Conservation (phyloP, 2,113 vertebrate species). For the Hemibagrus wyckioides region DNA sequence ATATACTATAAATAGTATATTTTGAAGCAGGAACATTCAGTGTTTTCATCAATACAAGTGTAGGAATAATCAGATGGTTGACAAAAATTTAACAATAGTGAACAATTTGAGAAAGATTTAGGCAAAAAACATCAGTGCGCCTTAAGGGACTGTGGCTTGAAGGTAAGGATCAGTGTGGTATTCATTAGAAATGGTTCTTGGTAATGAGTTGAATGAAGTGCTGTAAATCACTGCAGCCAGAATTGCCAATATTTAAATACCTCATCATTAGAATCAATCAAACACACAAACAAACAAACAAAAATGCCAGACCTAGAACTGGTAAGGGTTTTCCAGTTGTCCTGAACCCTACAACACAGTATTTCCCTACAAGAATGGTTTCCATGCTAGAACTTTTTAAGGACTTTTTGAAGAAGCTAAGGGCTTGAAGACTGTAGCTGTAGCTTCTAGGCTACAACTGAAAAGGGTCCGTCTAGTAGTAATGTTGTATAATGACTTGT, state of each 20-base stretch:
- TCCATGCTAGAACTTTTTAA: not conserved
- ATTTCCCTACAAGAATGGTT: not conserved
- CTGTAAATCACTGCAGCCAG: not conserved
- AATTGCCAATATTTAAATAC: not conserved
- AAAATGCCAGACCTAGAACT: not conserved
- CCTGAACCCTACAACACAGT: not conserved
- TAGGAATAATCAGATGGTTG: too few relatives aligned
- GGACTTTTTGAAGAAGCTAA: too few relatives aligned
- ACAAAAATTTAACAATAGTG: not conserved
- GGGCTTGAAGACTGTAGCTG: not conserved
- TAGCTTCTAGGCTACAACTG: not conserved
- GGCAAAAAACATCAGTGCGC: not conserved
- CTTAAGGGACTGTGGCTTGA: too few relatives aligned
- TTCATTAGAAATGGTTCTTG: not conserved
- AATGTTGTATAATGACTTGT: not conserved
- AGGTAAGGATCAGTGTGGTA: not conserved
- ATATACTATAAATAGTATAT: not conserved
- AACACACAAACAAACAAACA: too few relatives aligned
- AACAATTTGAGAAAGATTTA: not conserved
- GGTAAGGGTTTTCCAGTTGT: not conserved
- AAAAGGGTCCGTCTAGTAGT: conserved; percentile 1
- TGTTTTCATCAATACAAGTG: not conserved
- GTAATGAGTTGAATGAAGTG: not conserved
- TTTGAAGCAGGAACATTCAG: not conserved
- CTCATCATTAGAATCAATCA: not conserved